Conservation (phyloP, 1,140 invertebrate genomes). For the Myzus persicae region DNA sequence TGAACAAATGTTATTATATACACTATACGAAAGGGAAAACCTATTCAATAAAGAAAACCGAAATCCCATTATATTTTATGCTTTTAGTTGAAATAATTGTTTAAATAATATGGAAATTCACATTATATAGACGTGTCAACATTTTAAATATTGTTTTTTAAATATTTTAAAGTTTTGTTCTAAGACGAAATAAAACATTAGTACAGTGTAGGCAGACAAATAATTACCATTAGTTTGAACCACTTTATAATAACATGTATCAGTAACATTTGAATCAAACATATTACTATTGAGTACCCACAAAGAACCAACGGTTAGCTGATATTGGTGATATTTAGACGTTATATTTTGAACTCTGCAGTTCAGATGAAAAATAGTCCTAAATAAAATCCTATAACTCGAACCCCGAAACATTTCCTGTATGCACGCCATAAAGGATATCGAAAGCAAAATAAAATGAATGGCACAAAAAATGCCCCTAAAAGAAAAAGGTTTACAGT, state of each 20-base stretch:
- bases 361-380: not conserved
- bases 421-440: not conserved
- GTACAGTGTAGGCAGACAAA: not conserved
- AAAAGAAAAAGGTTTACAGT: not conserved
- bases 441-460: not conserved
- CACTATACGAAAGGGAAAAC: not conserved
- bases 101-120: not conserved
- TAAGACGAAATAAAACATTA: not conserved
- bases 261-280: not conserved
- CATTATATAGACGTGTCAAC: not conserved
- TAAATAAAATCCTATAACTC: not conserved
- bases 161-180: not conserved
- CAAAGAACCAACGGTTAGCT: not conserved
- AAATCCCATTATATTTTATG: constrained; percentile 12
- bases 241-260: not conserved
- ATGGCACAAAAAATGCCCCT: not conserved
- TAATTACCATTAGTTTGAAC: not conserved
- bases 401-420: not conserved
- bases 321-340: not conserved
- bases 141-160: not conserved
- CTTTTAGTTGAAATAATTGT: not conserved
- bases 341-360: not conserved
- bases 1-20: not conserved
- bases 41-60: not conserved
- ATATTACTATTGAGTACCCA: not conserved